phyloP scores from a whole-genome alignment of 1,140 invertebrate species.

The Nasonia vitripennis region DNA sequence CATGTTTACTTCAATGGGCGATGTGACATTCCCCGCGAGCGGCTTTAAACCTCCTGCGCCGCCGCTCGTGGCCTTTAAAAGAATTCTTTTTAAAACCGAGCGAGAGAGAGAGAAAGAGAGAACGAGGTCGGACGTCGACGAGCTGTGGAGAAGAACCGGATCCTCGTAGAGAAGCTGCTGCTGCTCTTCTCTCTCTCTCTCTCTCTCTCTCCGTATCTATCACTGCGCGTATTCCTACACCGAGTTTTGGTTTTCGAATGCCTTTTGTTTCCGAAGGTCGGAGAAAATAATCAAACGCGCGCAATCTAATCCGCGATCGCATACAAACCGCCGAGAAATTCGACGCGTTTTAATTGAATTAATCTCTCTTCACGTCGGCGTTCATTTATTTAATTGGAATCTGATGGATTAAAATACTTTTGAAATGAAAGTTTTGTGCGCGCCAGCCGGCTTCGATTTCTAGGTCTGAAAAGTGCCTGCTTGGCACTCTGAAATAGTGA shows the following conservation, averaged over 20 bases:
- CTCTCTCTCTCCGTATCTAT: neutral
- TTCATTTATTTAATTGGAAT: neutral
- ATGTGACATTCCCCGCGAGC: slow-evolving; percentile 11
- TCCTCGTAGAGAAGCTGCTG: neutral
- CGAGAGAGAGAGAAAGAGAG: neutral
- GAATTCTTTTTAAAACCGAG: neutral
- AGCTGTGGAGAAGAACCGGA: neutral
- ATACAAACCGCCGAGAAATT: slow-evolving; percentile 1
- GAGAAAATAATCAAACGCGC: neutral
- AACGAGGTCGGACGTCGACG: neutral
- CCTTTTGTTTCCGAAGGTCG: neutral
- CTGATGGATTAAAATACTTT: slow-evolving; percentile 11
- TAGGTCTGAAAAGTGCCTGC: neutral
- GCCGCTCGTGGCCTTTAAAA: neutral
- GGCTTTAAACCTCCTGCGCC: neutral
- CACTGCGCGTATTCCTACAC: neutral
- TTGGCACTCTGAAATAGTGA: slow-evolving; percentile 13
- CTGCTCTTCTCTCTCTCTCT: neutral
- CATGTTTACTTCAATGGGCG: slow-evolving; percentile 19
- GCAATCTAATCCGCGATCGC: neutral
- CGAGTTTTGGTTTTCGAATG: neutral
- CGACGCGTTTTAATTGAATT: slow-evolving; percentile 19
- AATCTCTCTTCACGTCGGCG: neutral
- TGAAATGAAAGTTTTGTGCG: slow-evolving; percentile 19
- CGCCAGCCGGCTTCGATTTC: neutral